Percentiles rank a stretch among this genome's conserved stretches.
Evolutionary conservation across 2,797 vertebrate genomes (phyloP).

Genomic region (Hirundo rustica): DNA sequence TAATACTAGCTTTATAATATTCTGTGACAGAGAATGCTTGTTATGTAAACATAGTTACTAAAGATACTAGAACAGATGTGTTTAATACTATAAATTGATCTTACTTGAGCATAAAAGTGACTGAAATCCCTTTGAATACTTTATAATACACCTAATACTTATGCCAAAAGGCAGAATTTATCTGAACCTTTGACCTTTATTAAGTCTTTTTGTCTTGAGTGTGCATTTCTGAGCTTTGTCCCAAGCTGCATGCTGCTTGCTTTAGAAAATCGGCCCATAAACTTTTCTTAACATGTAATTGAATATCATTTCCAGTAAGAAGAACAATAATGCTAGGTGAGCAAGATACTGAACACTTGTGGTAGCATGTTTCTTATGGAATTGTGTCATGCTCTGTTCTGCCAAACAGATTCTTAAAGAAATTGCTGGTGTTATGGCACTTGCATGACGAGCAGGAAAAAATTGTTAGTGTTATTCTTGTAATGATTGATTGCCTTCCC

Average conservation of each 20-base stretch:
- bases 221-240: not conserved
- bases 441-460: not conserved
- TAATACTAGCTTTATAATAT: conserved; percentile 61
- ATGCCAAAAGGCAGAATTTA: conserved; percentile 1
- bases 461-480: not conserved
- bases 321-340: not conserved
- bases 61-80: conserved; percentile 39
- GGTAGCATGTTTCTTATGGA: not conserved
- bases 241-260: not conserved
- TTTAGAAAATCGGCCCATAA: not conserved
- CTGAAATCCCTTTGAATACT: not conserved
- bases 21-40: conserved; percentile 50
- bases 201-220: not conserved
- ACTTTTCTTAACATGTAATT: not conserved
- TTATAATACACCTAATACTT: not conserved
- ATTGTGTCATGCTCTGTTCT: not conserved
- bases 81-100: conserved; percentile 44
- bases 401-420: not conserved
- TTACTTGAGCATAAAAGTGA: not conserved
- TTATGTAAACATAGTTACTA: conserved; percentile 71
- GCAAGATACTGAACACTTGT: not conserved
- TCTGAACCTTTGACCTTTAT: not conserved
- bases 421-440: not conserved
- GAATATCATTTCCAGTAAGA: not conserved
- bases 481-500: not conserved